Base-by-base conservation (phyloP, 2,797 vertebrate species). In the Erithacus rubecula region DNA sequence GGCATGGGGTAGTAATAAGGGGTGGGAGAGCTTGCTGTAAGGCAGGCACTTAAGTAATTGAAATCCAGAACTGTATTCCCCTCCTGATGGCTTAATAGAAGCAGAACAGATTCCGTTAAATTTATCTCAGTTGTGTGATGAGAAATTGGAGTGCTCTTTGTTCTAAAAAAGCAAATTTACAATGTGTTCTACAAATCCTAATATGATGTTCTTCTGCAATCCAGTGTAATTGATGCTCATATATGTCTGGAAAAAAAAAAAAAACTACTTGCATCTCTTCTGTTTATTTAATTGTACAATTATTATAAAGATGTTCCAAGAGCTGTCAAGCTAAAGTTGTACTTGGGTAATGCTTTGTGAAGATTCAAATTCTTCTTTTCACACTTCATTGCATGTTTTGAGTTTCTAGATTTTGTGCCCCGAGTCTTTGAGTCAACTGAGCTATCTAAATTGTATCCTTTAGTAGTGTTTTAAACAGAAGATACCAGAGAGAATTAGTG, bases 11-110 rank as follows among this genome's bases (percentile, higher is more conserved):
- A 65, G 36, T 79, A 46, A 36, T 17, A 63, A 1, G 0, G 39
- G 12, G 23, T 71, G 29, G 70, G 47, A 83, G 75, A 85, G 22
- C 29, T 89, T 92, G n/a, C 82, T 87, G 7, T 64, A 74, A 84
- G 37, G 46, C 37, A 87, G 64, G 82, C 59, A 49, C 55, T 88
- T 41, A 81, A 69, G 34, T 89, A 95, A 92, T 85, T 93, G 78
- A 96, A 96, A 95, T 96, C 30, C 83, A 88, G 78, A 87, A 80
- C 87, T 94, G n/a, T 91, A 59, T 56, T 70, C 46, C 63, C 46
- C 41, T n/a, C 60, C 51, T 4, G 39, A 7, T 83, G 47, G 84
- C 83, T 96, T 94, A 95, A 65, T 59, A 94, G 90, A 85, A 55
- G 79, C 80, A 92, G 93, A 89, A 79, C 44, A 83, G 91, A 77